Evolutionary conservation across 2,797 vertebrate genomes (phyloP).

Genomic region (Eupleurogrammus muticus): DNA sequence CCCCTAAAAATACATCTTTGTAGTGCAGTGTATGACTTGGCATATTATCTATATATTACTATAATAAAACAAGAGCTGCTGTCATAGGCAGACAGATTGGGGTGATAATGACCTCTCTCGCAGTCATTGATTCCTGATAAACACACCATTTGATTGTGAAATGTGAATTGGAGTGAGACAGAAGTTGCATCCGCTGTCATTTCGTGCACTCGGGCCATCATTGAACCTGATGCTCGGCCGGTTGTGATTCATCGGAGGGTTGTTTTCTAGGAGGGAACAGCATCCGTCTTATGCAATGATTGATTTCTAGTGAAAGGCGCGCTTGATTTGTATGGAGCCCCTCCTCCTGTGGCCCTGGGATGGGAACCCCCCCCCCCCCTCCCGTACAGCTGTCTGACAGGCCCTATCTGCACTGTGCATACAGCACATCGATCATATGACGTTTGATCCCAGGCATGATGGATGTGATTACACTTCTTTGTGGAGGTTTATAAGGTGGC

Average conservation of each 20-base stretch:
- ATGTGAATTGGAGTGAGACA: constrained; percentile 26
- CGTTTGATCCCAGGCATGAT: constrained; percentile 64
- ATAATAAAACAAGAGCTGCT: constrained; percentile 36
- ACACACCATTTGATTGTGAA: constrained; percentile 24
- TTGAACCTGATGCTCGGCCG: constrained; percentile 24
- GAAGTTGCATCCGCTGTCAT: constrained; percentile 9
- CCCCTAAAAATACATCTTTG: constrained; percentile 6
- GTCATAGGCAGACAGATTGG: constrained; percentile 19
- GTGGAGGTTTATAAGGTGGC: constrained; percentile 40
- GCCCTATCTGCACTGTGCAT: constrained; percentile 48
- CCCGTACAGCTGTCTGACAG: constrained; percentile 65
- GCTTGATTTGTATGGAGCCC: constrained; percentile 54
- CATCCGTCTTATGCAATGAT: constrained; percentile 56
- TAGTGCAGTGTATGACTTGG: constrained; percentile 1
- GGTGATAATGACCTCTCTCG: constrained; percentile 32
- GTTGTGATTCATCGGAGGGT: constrained; percentile 39
- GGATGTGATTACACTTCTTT: constrained; percentile 65
- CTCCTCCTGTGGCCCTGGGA: constrained; percentile 23
- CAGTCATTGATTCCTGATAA: constrained; percentile 57
- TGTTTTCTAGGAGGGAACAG: constrained; percentile 43
- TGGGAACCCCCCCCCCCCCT: constrained; percentile 61
- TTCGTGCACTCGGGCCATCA: constrained; percentile 6
- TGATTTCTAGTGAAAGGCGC: constrained; percentile 55
- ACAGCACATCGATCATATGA: constrained; percentile 62
- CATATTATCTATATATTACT: constrained; percentile 11